Conservation (phyloP, 2,113 vertebrate species). For the Chloroceryle aenea region DNA sequence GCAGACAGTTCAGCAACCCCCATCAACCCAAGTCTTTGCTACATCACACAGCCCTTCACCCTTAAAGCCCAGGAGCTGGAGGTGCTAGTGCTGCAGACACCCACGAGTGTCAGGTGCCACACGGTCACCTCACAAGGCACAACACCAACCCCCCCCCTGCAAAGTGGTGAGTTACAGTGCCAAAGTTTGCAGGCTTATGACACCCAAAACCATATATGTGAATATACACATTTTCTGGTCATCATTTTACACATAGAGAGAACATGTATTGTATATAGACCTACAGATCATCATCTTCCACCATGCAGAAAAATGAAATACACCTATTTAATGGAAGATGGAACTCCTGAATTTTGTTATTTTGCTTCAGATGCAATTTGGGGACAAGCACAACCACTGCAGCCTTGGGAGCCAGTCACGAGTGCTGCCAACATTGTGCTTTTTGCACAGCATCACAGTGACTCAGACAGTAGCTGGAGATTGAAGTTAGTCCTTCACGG, state of each 20-base stretch:
- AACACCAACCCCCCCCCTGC: too few species aligned
- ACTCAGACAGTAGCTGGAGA: neutral
- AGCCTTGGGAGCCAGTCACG: neutral
- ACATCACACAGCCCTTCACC: neutral
- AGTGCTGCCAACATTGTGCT: neutral
- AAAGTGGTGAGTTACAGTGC: neutral
- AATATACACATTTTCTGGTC: neutral
- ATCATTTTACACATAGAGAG: neutral
- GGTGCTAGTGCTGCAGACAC: neutral
- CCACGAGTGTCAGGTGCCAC: neutral
- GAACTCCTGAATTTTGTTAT: fast-evolving
- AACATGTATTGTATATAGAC: neutral
- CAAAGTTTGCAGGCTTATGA: neutral
- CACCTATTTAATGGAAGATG: neutral
- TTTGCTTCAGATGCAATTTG: neutral
- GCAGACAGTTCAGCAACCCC: neutral
- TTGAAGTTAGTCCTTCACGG: neutral
- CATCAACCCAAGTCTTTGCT: neutral
- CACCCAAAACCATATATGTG: neutral
- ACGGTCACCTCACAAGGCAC: neutral
- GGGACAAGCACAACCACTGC: neutral
- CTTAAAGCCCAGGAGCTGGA: neutral
- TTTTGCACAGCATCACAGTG: neutral
- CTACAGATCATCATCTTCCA: neutral
- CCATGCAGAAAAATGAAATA: neutral